Base-by-base conservation (phyloP, 2,797 vertebrate genomes). In the Arvicola amphibius region DNA sequence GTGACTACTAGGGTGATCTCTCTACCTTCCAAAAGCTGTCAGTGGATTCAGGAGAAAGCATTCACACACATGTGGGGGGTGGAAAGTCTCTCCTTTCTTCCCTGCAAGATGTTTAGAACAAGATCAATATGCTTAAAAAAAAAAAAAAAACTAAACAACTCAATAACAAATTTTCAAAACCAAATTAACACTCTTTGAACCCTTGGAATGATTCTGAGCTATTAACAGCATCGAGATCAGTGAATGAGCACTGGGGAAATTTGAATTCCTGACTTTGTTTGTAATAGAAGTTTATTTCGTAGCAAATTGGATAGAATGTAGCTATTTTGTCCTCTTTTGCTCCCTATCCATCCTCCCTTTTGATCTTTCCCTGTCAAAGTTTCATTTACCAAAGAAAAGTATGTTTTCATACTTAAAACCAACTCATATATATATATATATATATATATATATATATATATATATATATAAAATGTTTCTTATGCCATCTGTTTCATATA, bases 181-280 rank as follows among this genome's bases (percentile, higher is more conserved):
- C n/a, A 80, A 80, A 53, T 2, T 89, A 61, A 32, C 0, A 76
- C 12, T 1, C 27, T 29, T 11, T 59, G 16, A 46, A 13, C 46
- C 37, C 4, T 16, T 94, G 9, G 93, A 95, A 59, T 92, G 96
- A 51, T 59, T 71, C 71, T 53, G 37, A 97, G 37, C 29, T 21
- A 32, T 23, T 93, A 48, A 84, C 79, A 87, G 81, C 6, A 76
- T n/a, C 25, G 90, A 81, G 53, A 80, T 84, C 65, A 87, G 23
- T 73, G 80, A 23, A 2, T 48, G 5, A 69, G 34, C 43, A 53
- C 2, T 48, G 14, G 67, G 87, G 95, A 97, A 63, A 5, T 5
- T 93, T 46, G 6, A 63, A 2, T 61, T 67, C 51, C 53, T 9
- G 23, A 21, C 34, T 81, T 14, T 37, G 43, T 10, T 48, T 69